These are phyloP conservation scores for Sarcophaga caerulescens DNA, from an alignment of 2,888 invertebrate genomes.

Conservation along the genomic window DNA sequence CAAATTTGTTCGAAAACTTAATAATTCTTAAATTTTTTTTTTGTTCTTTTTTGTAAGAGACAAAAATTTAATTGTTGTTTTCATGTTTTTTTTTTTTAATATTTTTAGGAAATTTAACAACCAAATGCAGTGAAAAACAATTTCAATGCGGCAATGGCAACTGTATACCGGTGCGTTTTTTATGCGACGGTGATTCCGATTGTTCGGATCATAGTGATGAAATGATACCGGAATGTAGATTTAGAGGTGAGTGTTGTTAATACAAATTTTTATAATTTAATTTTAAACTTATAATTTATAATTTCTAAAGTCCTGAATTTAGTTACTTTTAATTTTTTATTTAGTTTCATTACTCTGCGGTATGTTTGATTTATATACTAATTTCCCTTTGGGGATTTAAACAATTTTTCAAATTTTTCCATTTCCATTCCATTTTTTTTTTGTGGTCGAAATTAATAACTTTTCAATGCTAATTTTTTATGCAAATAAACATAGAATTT, in stretches of 20 bases:
- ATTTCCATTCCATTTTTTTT: background rate
- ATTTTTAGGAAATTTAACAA: slow-evolving; percentile 75
- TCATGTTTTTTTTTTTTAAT: slow-evolving; percentile 37
- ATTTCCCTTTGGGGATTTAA: background rate
- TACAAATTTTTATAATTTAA: background rate
- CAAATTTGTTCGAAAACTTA: background rate
- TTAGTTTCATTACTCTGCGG: background rate
- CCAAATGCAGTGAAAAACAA: slow-evolving; percentile 83
- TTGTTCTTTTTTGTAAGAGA: background rate
- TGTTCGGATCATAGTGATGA: slow-evolving; percentile 93
- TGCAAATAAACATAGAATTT: slow-evolving; percentile 5
- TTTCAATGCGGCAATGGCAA: slow-evolving; percentile 88
- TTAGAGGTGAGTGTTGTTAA: slow-evolving; percentile 81
- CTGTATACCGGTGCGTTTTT: slow-evolving; percentile 89
- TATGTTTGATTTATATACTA: too few species aligned
- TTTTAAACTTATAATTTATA: too few species aligned
- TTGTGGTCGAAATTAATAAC: slow-evolving; percentile 10
- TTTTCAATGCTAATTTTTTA: slow-evolving; percentile 16
- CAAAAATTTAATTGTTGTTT: background rate
- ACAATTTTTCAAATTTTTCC: background rate
- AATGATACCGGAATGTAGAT: slow-evolving; percentile 86
- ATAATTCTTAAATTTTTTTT: too few species aligned
- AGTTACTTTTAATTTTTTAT: background rate
- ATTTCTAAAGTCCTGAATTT: too few species aligned
- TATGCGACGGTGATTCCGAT: slow-evolving; percentile 90